Evolutionary conservation across 2,113 vertebrate genomes (phyloP), one percentile per base, ranked within the genome.

Genomic region (Terrapene triunguis): DNA sequence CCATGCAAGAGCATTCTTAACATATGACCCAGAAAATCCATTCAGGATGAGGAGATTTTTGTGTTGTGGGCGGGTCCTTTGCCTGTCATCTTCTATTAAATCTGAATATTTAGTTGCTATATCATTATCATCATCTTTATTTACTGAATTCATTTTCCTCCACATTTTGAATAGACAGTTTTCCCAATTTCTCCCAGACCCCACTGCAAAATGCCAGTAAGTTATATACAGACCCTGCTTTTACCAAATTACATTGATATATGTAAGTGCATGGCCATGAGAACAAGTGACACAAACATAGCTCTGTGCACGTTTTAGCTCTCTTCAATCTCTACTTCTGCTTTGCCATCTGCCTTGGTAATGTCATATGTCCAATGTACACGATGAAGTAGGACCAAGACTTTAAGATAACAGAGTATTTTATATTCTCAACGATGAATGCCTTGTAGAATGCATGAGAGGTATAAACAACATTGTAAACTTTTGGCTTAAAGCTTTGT

Each of bases 121-220:
- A 14, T 80, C 47, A 87, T 95, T 86, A 22, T 27, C 16, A 21
- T 85, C 53, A 76, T 25, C 29, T 12, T 4, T 6, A 6, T 84
- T 88, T 69, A 91, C 79, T 89, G 62, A 86, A 96, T 90, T 83
- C 59, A 83, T 85, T 96, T 92, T 97, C 85, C 92, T 99, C 96
- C 98, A 69, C 97, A 95, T 98, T 98, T 98, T 92, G 96, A 98
- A 93, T 38, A 99, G 99, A 99, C 99, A 10, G 98, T 99, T 97
- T 99, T 99, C 95, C 99, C 99, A 82, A 78, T 99, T 57, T 98
- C 99, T 94, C 98, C 98, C 93, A 98, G 99, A 95, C 99, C 99
- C 19, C 99, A 99, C 93, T 99, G 99, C 98, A 99, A 99, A 98
- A 98, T 97, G 21, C 97, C 98, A 1, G 99, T 99, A 99, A 99